phyloP scores from a whole-genome alignment of 2,797 vertebrate species.

The Chiloscyllium punctatum region DNA sequence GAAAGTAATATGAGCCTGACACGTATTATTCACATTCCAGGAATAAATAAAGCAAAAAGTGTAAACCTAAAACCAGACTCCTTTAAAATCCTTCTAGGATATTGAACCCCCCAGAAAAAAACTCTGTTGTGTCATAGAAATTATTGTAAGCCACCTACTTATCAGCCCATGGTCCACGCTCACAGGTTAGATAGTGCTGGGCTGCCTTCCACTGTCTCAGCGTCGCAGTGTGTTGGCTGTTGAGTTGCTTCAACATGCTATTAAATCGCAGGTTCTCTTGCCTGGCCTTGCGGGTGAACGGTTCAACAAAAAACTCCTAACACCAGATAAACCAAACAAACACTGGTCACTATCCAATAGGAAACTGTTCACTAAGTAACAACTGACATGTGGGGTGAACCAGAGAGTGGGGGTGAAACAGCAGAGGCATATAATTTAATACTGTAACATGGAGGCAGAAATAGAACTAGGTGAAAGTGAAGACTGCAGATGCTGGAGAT shows the following conservation, averaged over 20 bases:
- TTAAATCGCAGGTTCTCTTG: conserved; percentile 94
- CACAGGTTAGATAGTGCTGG: conserved; percentile 74
- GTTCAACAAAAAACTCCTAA: conserved; percentile 88
- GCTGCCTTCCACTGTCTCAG: conserved; percentile 83
- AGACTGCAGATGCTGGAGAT: too few species aligned
- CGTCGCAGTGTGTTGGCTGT: conserved; percentile 69
- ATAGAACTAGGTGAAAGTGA: too few species aligned
- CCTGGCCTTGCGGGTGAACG: conserved; percentile 78
- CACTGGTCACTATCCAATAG: background rate
- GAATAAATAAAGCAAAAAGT: background rate
- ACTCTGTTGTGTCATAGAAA: background rate
- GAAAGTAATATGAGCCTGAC: background rate
- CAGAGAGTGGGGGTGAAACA: background rate
- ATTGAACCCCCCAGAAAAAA: background rate
- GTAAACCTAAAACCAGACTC: background rate
- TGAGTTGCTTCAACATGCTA: conserved; percentile 85
- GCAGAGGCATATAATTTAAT: background rate
- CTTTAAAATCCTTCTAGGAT: background rate
- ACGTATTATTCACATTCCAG: background rate
- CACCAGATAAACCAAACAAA: conserved; percentile 39
- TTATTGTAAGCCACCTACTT: conserved; percentile 56
- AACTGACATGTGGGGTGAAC: background rate
- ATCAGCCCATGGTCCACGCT: conserved; percentile 89
- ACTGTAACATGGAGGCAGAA: background rate
- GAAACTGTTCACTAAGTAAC: background rate